Base-by-base conservation (phyloP, 2,113 vertebrate species). In the Pachypanchax playfairii region DNA sequence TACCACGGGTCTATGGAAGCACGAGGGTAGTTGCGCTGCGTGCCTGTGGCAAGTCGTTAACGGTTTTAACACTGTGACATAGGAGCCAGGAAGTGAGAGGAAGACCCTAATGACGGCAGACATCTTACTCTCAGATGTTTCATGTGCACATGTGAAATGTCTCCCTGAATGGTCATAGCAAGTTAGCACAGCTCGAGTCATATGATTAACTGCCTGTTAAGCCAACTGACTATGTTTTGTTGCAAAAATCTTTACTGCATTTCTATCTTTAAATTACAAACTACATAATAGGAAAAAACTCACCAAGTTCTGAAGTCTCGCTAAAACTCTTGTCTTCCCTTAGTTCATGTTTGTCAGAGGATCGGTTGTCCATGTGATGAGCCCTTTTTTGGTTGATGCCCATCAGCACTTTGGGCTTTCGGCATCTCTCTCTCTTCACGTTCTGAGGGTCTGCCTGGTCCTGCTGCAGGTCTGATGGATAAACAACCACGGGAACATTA, bases 51-150 rank as follows among this genome's bases (percentile, higher is more conserved):
- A 73, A 85, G 82, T 83, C 75, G 72, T 87, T 91, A 89, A 90
- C 68, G 75, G 79, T 80, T 90, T 90, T 90, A 89, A 90, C 59
- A 56, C 72, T 58, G 80, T 89, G 89, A 89, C 84, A 89, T 85
- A 84, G 39, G 70, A 88, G 85, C 75, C 48, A 76, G 78, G 65
- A 82, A 75, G 82, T 79, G 76, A 71, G 77, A 84, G 66, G 59
- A 66, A 65, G 58, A 55, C 70, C 70, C 54, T 4, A 52, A 74
- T 72, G 85, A 86, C 2, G 77, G 79, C 76, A 74, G 81, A 87
- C 76, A 78, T 87, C 83, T 88, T 78, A 82, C 82, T 90, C 67
- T 58, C 38, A 41, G 41, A 62, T 3, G 25, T 64, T 56, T 55
- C 33, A 28, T 21, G 14, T 10, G 22, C 33, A 31, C 66, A 24